Evolutionary conservation across 2,113 vertebrate species (phyloP).

Genomic region (Lagenorhynchus albirostris): DNA sequence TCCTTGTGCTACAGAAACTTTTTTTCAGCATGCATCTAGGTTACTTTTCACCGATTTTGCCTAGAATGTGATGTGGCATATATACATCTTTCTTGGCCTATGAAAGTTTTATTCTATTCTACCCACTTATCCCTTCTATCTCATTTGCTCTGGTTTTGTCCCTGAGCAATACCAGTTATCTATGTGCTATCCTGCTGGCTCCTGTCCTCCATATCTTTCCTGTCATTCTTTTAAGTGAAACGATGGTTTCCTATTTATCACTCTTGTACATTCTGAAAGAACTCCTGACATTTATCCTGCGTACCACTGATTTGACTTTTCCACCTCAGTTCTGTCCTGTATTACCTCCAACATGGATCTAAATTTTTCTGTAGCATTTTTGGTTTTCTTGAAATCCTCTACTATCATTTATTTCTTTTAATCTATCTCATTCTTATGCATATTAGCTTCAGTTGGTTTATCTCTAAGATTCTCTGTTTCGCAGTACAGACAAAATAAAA

Average conservation of each 20-base stretch:
- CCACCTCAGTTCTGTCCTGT: neutral
- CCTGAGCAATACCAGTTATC: neutral
- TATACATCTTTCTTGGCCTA: neutral
- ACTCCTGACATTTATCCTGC: neutral
- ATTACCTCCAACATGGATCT: neutral
- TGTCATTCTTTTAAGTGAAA: neutral
- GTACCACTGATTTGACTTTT: neutral
- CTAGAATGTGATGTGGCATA: neutral
- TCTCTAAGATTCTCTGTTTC: neutral
- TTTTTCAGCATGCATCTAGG: neutral
- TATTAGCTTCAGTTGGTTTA: neutral
- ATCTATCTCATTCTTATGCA: neutral
- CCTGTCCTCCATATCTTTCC: neutral
- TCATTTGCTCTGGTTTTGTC: neutral
- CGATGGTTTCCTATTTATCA: neutral
- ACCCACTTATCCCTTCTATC: neutral
- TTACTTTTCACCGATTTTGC: neutral
- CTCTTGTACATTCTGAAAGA: neutral
- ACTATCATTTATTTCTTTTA: neutral
- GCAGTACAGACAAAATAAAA: rapidly evolving
- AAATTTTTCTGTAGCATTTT: neutral
- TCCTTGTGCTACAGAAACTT: neutral
- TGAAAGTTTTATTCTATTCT: neutral
- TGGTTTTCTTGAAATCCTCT: neutral
- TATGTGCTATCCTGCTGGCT: neutral